A percentile compares a stretch with the other conserved stretches of the same genome.
Evolutionary conservation across 2,797 vertebrate genomes (phyloP).

Genomic region (Euphonia xanthogaster): DNA sequence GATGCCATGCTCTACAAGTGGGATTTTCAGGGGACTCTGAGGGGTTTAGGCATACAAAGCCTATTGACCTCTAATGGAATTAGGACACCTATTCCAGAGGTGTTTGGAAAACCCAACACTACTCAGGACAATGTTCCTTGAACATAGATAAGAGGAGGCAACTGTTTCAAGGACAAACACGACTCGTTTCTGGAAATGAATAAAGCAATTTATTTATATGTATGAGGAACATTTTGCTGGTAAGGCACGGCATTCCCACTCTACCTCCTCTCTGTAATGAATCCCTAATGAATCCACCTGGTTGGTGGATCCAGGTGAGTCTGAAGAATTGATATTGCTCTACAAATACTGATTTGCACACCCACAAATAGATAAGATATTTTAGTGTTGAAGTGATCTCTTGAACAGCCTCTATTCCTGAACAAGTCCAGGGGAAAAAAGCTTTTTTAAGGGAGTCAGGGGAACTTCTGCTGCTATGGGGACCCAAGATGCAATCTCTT

Average conservation of each 20-base stretch:
- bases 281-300: background rate
- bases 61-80: slow-evolving; percentile 21
- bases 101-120: background rate
- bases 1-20: background rate
- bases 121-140: background rate
- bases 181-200: background rate
- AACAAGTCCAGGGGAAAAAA: background rate
- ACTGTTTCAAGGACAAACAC: background rate
- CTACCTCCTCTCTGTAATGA: background rate
- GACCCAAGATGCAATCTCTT: background rate
- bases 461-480: background rate
- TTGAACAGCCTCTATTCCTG: background rate
- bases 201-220: background rate
- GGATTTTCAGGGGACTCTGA: background rate
- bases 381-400: background rate
- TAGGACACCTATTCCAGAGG: slow-evolving; percentile 10
- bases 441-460: background rate
- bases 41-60: background rate
- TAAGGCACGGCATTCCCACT: background rate
- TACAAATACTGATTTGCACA: background rate
- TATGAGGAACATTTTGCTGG: background rate
- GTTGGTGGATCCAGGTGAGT: background rate
- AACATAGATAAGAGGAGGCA: background rate
- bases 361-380: background rate
- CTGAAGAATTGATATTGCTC: background rate